Percentiles rank a stretch among this genome's conserved stretches.
Evolutionary conservation across 2,113 vertebrate species (phyloP).

Genomic region (Damaliscus lunatus): DNA sequence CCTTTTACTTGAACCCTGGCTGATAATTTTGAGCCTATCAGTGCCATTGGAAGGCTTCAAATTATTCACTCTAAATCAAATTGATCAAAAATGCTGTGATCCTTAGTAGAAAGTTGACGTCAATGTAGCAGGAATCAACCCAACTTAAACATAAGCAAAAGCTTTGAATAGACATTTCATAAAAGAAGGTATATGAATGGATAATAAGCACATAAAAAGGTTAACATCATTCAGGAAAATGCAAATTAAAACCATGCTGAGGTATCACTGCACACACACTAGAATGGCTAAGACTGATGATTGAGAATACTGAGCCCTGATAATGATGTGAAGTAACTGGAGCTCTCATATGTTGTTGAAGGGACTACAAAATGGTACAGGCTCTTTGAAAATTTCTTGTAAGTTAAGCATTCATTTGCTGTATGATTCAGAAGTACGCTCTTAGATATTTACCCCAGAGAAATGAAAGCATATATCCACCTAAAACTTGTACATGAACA

Average conservation of each 20-base stretch:
- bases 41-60: conserved; percentile 1
- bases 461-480: neutral
- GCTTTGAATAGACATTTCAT: conserved; percentile 32
- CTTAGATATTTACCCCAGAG: neutral
- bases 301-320: neutral
- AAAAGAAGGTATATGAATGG: neutral
- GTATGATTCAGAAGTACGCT: neutral
- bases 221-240: conserved; percentile 35
- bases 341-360: neutral
- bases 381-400: neutral
- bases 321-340: neutral
- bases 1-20: conserved; percentile 40
- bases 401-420: neutral
- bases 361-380: neutral
- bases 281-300: neutral
- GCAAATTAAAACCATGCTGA: neutral
- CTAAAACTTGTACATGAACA: neutral
- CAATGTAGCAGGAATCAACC: conserved; percentile 23
- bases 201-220: conserved; percentile 22
- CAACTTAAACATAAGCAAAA: conserved; percentile 39
- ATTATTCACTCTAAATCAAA: conserved; percentile 54
- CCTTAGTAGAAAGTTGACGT: conserved; percentile 36
- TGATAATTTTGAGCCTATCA: conserved; percentile 32
- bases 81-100: conserved; percentile 35
- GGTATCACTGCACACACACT: neutral